Percentiles rank a stretch among this genome's conserved stretches.
phyloP scores from a whole-genome alignment of 2,797 vertebrate genomes.

The Lepilemur ruficaudatus region DNA sequence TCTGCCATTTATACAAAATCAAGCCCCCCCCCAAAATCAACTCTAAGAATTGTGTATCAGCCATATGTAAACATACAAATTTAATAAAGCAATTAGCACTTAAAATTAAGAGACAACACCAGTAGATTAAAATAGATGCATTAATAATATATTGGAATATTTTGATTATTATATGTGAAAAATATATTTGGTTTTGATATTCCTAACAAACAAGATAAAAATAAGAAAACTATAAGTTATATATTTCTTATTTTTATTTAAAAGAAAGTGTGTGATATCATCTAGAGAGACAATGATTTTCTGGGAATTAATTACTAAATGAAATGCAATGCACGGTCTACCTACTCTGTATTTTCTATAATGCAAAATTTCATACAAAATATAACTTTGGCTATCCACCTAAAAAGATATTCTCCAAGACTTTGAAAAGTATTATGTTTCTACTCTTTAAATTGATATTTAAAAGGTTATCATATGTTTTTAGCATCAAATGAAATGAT shows the following conservation, averaged over 20 bases:
- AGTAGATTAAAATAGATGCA: not conserved
- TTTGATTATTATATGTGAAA: not conserved
- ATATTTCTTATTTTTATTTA: not conserved
- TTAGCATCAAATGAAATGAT: not conserved
- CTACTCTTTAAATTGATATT: not conserved
- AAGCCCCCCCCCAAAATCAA: not conserved
- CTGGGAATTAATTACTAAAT: not conserved
- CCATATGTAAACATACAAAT: not conserved
- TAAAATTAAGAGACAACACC: not conserved
- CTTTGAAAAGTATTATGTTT: not conserved
- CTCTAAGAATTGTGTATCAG: not conserved
- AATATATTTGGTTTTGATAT: not conserved
- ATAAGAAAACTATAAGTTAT: not conserved
- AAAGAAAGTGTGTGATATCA: not conserved
- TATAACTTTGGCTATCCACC: not conserved
- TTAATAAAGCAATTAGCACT: not conserved
- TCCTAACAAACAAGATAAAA: not conserved
- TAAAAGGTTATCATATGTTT: not conserved
- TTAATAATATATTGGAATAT: not conserved
- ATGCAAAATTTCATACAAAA: not conserved
- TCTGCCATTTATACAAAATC: not conserved
- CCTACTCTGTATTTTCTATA: not conserved
- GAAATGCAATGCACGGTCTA: not conserved
- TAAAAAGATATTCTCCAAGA: not conserved
- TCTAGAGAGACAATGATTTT: not conserved